Evolutionary conservation across 2,888 invertebrate species (phyloP).

Genomic region (Chrysopilus asiliformis): DNA sequence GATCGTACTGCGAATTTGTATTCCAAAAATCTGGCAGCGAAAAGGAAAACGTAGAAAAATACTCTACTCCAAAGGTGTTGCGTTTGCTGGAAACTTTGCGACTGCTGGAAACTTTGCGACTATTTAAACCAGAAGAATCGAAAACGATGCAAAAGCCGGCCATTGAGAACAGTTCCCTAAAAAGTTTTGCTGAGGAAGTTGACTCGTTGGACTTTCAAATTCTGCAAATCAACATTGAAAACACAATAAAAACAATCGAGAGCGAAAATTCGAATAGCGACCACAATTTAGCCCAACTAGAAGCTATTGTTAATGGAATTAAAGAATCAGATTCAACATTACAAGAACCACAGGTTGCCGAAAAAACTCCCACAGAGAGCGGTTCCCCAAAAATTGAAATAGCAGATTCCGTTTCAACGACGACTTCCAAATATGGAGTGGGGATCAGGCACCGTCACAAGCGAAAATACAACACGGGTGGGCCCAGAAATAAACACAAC

Average conservation of each 20-base stretch:
- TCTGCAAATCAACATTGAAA: slow-evolving; percentile 39
- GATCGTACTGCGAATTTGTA: slow-evolving; percentile 55
- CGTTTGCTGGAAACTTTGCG: slow-evolving; percentile 64
- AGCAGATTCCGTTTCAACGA: too few species aligned
- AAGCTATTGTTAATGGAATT: not conserved
- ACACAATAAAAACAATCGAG: slow-evolving; percentile 30
- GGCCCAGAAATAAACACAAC: too few species aligned
- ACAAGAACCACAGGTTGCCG: too few species aligned
- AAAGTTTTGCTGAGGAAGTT: slow-evolving; percentile 31
- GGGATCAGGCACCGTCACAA: slow-evolving; percentile 9
- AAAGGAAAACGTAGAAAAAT: slow-evolving; percentile 55
- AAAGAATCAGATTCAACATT: not conserved
- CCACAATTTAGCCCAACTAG: not conserved
- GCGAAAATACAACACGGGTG: too few species aligned
- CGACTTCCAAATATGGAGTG: too few species aligned
- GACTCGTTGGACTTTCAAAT: slow-evolving; percentile 41
- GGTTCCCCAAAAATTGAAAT: not conserved
- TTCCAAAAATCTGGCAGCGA: slow-evolving; percentile 50
- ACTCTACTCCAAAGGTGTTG: slow-evolving; percentile 69
- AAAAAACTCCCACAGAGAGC: slow-evolving; percentile 2
- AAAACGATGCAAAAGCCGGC: not conserved
- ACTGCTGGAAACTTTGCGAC: too few species aligned
- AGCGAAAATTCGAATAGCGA: slow-evolving; percentile 3
- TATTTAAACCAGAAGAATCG: slow-evolving; percentile 45
- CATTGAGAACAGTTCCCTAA: not conserved